A percentile compares a stretch with the other conserved stretches of the same genome.
These are phyloP conservation scores for Urocynchramus pylzowi DNA, from an alignment of 2,113 vertebrate species.

Conservation along the genomic window DNA sequence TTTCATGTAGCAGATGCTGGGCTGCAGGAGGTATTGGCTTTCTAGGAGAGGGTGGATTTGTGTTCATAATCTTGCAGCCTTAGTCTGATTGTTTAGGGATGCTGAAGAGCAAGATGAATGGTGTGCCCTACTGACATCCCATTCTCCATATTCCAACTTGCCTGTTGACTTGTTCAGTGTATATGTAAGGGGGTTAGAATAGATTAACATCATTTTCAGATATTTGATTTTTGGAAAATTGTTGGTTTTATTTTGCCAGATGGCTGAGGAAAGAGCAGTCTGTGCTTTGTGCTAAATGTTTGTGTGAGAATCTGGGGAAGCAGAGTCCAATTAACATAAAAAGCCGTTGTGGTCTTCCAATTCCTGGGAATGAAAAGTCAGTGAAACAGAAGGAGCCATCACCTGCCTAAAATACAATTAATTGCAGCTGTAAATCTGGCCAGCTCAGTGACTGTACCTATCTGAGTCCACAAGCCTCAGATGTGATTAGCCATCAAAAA, in stretches of 20 bases:
- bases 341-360: constrained; percentile 46
- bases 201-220: constrained; percentile 53
- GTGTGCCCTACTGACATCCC: neutral
- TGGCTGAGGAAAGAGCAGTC: constrained; percentile 71
- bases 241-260: constrained; percentile 73
- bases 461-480: neutral
- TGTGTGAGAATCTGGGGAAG: constrained; percentile 65
- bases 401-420: neutral
- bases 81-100: neutral
- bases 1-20: neutral
- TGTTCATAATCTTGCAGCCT: neutral
- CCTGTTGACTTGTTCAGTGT: neutral
- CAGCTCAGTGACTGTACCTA: neutral
- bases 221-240: constrained; percentile 68
- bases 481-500: neutral
- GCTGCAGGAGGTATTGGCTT: neutral
- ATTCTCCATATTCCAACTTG: neutral
- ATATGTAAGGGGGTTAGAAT: constrained; percentile 18
- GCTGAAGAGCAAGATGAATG: neutral
- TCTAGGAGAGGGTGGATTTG: neutral
- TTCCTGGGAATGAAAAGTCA: neutral
- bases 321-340: constrained; percentile 63
- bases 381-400: neutral
- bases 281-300: constrained; percentile 64
- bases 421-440: neutral